Evolutionary conservation across 92 coral and sea anemone species (phyloP), one percentile per base, ranked within the genome.

Genomic region (Zoanthus gigantus): DNA sequence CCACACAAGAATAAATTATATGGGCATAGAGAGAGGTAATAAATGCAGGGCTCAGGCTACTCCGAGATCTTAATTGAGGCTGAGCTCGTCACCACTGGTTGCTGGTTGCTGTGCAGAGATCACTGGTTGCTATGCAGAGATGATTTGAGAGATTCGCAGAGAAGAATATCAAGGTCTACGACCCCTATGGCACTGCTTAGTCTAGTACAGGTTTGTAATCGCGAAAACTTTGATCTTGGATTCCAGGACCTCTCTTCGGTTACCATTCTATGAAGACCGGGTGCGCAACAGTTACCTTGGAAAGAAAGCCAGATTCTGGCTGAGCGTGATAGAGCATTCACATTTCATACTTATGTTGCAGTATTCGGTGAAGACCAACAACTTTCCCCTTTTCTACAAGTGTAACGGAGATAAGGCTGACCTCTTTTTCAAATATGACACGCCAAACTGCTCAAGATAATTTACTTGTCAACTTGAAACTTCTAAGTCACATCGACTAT

Each of bases 371-470:
- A 37, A 37, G 42, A 37, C 4, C 42, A 37, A 37, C 42, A 37
- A 37, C 4, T 37, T 37, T 37, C 42, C 42, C 42, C 42, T 37
- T 37, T 37, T 37, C 42, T 4, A 37, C 42, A 37, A 37, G 42
- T 37, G 42, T 37, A 92, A 85, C 76, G 83, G 82, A 50, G 77
- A 89, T 66, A 92, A 86, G 94, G 88, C 85, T 8, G 81, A 88
- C 78, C 89, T 83, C 79, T 84, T 88, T 72, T 84, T 86, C 53
- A 81, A 88, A 56, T 88, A 67, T 78, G 89, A 91, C 46, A 87
- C 84, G 66, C 93, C 91, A 17, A 88, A 91, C 91, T 91, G 83
- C 86, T 82, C 90, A 74, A 91, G 88, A 71, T 87, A 87, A 47
- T 74, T 86, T 7, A 84, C 68, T 30, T 16, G 2, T 2, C 56